These are phyloP conservation scores for Tetrao urogallus DNA, from an alignment of 2,113 vertebrate species.

Conservation along the genomic window DNA sequence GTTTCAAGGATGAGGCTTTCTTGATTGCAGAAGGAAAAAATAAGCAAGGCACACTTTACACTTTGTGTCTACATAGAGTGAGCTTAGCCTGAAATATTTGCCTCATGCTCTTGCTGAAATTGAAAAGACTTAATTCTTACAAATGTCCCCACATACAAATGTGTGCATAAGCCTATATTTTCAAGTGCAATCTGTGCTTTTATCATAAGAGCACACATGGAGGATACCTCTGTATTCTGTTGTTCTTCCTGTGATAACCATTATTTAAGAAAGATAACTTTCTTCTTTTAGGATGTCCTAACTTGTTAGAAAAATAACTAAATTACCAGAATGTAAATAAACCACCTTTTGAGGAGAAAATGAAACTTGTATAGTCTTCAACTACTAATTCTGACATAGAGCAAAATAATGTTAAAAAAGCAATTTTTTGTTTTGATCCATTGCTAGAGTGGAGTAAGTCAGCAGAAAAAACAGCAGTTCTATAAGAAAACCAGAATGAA, in stretches of 20 bases:
- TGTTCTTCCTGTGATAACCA: background rate
- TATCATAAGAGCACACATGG: background rate
- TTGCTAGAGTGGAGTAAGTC: background rate
- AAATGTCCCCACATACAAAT: background rate
- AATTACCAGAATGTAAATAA: background rate
- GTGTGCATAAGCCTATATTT: background rate
- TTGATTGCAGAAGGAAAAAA: background rate
- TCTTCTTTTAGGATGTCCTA: background rate
- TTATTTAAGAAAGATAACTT: background rate
- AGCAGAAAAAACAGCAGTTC: background rate
- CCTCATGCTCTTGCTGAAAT: background rate
- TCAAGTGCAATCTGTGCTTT: background rate
- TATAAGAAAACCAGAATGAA: background rate
- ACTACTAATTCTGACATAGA: background rate
- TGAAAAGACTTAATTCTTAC: background rate
- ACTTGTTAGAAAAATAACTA: background rate
- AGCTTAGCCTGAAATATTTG: background rate
- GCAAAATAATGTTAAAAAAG: background rate
- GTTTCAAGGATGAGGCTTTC: background rate
- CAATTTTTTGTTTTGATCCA: background rate
- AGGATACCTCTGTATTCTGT: background rate
- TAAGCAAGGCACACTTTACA: background rate
- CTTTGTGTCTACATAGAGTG: background rate
- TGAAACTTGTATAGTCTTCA: accelerated
- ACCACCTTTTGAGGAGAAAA: background rate